phyloP scores from a whole-genome alignment of 2,113 vertebrate genomes.

The Malurus cyaneus region DNA sequence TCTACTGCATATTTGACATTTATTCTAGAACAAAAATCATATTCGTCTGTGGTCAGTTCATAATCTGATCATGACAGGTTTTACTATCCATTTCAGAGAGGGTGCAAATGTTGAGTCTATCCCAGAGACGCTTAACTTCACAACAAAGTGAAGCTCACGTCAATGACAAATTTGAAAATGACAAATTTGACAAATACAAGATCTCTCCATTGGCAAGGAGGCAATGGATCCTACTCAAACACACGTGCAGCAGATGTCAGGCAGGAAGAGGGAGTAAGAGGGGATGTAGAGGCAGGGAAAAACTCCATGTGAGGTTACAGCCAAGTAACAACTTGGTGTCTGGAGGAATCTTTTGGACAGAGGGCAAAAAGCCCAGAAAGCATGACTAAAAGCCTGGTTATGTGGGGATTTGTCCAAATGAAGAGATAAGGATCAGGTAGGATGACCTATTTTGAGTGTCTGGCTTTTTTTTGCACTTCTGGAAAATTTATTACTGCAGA shows the following conservation, averaged over 20 bases:
- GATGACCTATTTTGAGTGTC: not conserved
- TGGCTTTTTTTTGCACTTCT: not conserved
- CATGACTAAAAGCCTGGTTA: not conserved
- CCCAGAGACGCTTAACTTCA: not conserved
- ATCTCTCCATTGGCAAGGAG: not conserved
- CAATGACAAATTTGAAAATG: not conserved
- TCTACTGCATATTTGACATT: not conserved
- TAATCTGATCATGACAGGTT: not conserved
- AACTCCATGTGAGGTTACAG: not conserved
- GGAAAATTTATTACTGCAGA: not conserved
- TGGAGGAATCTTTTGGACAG: not conserved
- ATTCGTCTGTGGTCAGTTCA: not conserved
- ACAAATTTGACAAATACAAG: not conserved
- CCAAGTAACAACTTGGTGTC: not conserved
- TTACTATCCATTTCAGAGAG: not conserved
- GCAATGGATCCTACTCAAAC: not conserved
- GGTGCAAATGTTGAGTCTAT: not conserved
- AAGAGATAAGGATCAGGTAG: not conserved
- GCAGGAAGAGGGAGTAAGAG: not conserved
- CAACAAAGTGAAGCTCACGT: not conserved
- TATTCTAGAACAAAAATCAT: not conserved
- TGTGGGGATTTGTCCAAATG: not conserved
- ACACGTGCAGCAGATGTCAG: not conserved
- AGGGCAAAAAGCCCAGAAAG: not conserved
- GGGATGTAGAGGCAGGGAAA: rapidly evolving